Percentiles rank a stretch among this genome's conserved stretches.
These are phyloP conservation scores for Arge pagana DNA, from an alignment of 2,888 invertebrate species.

Conservation along the genomic window DNA sequence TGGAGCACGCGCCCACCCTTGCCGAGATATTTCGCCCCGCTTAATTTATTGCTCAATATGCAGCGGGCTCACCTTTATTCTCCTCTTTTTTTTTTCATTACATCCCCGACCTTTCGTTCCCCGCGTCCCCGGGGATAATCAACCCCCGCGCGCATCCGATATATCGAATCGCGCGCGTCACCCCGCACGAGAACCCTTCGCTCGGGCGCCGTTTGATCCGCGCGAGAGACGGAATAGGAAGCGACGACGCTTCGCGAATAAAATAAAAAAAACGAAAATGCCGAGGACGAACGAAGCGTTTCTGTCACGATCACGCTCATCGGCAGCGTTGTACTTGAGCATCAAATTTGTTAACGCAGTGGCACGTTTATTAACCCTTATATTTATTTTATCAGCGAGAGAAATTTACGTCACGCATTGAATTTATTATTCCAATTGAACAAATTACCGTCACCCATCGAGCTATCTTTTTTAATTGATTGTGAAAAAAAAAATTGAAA, in stretches of 20 bases:
- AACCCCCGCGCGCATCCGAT: neutral
- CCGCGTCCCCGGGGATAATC: constrained; percentile 1
- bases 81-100: neutral
- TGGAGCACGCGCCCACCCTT: constrained; percentile 26
- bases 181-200: too few species aligned
- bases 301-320: neutral
- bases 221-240: too few species aligned
- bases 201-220: too few species aligned
- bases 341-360: constrained; percentile 10
- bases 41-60: constrained; percentile 18
- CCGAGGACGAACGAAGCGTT: too few species aligned
- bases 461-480: too few species aligned
- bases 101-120: neutral
- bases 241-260: too few species aligned
- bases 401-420: too few species aligned
- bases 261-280: too few species aligned
- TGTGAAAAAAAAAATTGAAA: too few species aligned
- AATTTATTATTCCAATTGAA: too few species aligned
- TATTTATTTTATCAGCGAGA: constrained; percentile 3
- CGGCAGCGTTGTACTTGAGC: constrained; percentile 12
- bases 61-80: neutral
- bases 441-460: too few species aligned
- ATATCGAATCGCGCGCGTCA: neutral
- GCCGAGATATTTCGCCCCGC: constrained; percentile 11
- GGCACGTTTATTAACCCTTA: neutral